Base-by-base conservation (phyloP, 2,113 vertebrate genomes). In the Bathybates hornii region DNA sequence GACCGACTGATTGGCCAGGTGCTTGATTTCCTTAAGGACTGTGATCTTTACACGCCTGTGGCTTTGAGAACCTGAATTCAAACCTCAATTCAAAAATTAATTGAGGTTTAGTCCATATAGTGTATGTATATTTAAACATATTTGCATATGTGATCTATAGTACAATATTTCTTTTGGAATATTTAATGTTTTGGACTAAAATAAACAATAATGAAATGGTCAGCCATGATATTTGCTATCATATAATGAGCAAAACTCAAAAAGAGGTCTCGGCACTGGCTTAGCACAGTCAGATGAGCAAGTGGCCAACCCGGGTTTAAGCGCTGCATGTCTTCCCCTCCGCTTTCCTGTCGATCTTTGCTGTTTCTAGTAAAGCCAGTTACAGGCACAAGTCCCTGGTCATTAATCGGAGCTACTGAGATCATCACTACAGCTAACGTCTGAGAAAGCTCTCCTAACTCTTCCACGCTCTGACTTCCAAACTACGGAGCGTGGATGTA, bases 41-140 rank as follows among this genome's bases (percentile, higher is more conserved):
- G 9, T 2, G 59, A 7, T 36, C 3, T 45, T 73, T 45, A 45
- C 41, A 43, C 0, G 5, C 0, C n/a, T 27, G 38, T 27, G 0
- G 66, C 66, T 43, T 43, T 71, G 2, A 24, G 38, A 43, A 3
- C 17, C 66, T 14, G 1, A 68, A 56, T 21, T 11, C 10, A 24
- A 54, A 54, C n/a, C n/a, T 54, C 3, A 12, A 41, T 68, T 68
- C 19, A 66, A 38, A 21, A 38, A 68, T 68, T 0, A 38, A 21
- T 38, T 56, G 54, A 56, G 21, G 6, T 43, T 43, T 27, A 14
- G 38, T 27, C 38, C 38, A 43, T 43, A 43, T 43, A 24, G 13
- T 71, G 36, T 16, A 9, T 71, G 12, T 16, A 9, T 71, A 34
- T 63, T 63, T 63, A 19, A 63, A 36, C 59, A 63, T 63, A 3